Evolutionary conservation across 2,797 vertebrate species (phyloP).

Genomic region (Phyllotis vaccarum): DNA sequence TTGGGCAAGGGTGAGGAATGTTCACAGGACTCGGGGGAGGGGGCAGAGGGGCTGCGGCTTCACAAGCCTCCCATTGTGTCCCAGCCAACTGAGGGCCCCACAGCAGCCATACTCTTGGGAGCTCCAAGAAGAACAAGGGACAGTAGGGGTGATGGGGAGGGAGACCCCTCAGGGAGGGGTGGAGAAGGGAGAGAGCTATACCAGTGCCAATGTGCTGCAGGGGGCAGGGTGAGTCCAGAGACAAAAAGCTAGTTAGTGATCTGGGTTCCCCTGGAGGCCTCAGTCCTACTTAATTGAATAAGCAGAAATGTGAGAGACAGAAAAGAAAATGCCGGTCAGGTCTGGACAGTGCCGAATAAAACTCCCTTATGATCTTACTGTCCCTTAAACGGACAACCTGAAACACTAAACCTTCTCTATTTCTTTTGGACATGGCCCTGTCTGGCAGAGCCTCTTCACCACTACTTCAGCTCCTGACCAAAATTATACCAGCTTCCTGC

Average conservation of each 20-base stretch:
- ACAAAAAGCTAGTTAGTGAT: not conserved
- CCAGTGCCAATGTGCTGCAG: not conserved
- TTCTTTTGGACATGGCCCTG: slow-evolving; percentile 57
- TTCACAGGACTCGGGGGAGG: slow-evolving; percentile 10
- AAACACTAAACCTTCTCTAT: slow-evolving; percentile 74
- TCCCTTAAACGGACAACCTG: slow-evolving; percentile 42
- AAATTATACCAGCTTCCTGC: slow-evolving; percentile 82
- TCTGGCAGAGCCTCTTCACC: not conserved
- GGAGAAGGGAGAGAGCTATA: fast-evolving
- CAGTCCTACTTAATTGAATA: not conserved
- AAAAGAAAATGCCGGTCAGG: not conserved
- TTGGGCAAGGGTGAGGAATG: slow-evolving; percentile 66
- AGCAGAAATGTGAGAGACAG: not conserved
- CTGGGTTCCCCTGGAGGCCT: not conserved
- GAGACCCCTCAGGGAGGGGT: not conserved
- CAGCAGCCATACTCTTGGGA: slow-evolving; percentile 17
- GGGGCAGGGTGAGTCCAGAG: not conserved
- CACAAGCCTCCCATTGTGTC: slow-evolving; percentile 77
- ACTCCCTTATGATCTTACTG: slow-evolving; percentile 60
- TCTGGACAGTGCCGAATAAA: not conserved
- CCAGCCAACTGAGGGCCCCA: not conserved
- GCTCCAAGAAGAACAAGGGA: slow-evolving; percentile 52
- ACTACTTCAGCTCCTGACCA: slow-evolving; percentile 72
- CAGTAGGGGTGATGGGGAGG: not conserved
- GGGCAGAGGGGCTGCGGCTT: not conserved